Evolutionary conservation across 2,113 vertebrate genomes (phyloP), one percentile per base, ranked within the genome.

Genomic region (Egretta garzetta): DNA sequence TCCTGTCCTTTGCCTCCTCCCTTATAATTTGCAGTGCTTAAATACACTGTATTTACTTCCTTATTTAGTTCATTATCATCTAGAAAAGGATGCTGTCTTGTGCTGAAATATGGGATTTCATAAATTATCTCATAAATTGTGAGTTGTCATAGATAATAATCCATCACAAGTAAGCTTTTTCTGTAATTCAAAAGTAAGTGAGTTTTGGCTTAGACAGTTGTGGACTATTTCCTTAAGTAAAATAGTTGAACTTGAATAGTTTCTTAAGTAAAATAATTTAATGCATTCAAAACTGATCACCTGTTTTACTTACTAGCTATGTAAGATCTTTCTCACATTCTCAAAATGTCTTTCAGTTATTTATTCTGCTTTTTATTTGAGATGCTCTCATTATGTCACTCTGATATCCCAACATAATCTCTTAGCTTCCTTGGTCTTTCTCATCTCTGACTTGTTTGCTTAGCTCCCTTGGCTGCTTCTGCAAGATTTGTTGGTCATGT

Each of bases 111-210:
- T 80, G 30, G 15, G 28, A 83, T 85, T 88, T 83, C 55, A 75
- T 90, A 80, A 91, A 67, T 83, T 64, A 53, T 56, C 12, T 88
- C 62, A 79, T 97, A 92, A 90, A 86, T 86, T 10, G 35, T n/a
- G 49, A 50, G 10, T 73, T 80, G 8, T 47, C 59, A 64, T 80
- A 74, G 82, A 59, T 50, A 10, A 26, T 60, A 83, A 63, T 9
- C 45, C 49, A 68, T 33, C 14, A 50, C 30, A 75, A 85, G 11
- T 62, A 76, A 86, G 19, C 0, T 80, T 94, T 30, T 88, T 59
- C 39, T 74, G 19, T 75, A 92, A 96, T 89, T 82, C 0, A 2
- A 80, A 93, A 74, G 75, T 68, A 90, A 80, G 24, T 74, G 58
- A 66, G 14, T n/a, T 96, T 86, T 94, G 47, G 10, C 22, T 92